Evolutionary conservation across 2,797 vertebrate species (phyloP).

Genomic region (Megaceryle alcyon): DNA sequence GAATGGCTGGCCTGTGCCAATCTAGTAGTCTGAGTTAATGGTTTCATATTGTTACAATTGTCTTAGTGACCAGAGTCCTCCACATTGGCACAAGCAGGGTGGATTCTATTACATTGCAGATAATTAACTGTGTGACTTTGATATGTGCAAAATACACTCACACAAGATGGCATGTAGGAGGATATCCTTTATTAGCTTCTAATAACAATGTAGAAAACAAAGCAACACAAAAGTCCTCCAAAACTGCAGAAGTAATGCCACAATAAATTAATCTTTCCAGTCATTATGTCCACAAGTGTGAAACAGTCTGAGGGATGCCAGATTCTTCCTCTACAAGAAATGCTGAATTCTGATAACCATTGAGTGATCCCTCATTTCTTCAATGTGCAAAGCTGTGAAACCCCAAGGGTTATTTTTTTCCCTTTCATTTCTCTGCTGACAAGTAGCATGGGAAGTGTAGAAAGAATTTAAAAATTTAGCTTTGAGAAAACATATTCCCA

Average conservation of each 20-base stretch:
- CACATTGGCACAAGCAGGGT: fast-evolving
- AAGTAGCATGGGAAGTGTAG: slow-evolving; percentile 64
- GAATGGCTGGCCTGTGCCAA: neutral
- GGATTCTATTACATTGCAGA: neutral
- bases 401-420: slow-evolving; percentile 64
- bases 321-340: slow-evolving; percentile 49
- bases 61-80: neutral
- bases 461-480: slow-evolving; percentile 69
- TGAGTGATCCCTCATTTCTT: slow-evolving; percentile 65
- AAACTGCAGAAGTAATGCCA: neutral
- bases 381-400: slow-evolving; percentile 71
- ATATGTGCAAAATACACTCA: neutral
- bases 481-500: slow-evolving; percentile 65
- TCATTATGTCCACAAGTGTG: slow-evolving; percentile 11
- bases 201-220: neutral
- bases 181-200: neutral
- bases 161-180: neutral
- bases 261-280: slow-evolving; percentile 13
- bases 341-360: slow-evolving; percentile 58
- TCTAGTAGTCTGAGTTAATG: slow-evolving; percentile 17
- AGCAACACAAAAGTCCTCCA: neutral
- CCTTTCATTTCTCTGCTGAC: slow-evolving; percentile 70
- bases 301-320: slow-evolving; percentile 39
- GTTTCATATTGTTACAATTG: neutral
- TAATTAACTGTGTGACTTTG: neutral